Conservation (phyloP, 2,797 vertebrate genomes). For the Champsocephalus gunnari region DNA sequence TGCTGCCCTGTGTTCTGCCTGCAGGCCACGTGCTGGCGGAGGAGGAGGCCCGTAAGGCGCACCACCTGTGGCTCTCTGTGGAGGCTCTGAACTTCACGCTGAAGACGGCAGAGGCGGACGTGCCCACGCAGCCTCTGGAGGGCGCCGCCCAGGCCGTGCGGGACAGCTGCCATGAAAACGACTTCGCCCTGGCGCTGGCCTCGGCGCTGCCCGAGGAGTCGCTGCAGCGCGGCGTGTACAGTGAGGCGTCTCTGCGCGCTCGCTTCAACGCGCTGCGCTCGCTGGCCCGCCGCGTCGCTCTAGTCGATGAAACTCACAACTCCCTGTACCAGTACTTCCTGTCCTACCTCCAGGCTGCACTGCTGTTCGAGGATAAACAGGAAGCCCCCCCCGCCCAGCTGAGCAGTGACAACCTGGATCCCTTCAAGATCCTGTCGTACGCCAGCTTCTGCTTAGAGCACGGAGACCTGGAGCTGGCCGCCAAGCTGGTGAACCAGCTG, state of each 20-base stretch:
- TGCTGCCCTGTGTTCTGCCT: not conserved
- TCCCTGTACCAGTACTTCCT: constrained; percentile 97
- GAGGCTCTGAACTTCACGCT: constrained; percentile 91
- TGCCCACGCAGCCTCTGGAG: constrained; percentile 87
- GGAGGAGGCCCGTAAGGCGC: constrained; percentile 92
- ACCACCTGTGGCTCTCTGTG: constrained; percentile 95
- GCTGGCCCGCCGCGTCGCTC: constrained; percentile 91
- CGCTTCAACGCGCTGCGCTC: constrained; percentile 90
- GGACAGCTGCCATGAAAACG: constrained; percentile 86
- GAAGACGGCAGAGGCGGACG: constrained; percentile 82
- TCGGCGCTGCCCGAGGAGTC: constrained; percentile 90
- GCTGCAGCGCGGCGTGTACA: constrained; percentile 91
- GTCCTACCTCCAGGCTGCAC: constrained; percentile 93
- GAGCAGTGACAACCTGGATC: constrained; percentile 87
- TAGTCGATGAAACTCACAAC: constrained; percentile 94
- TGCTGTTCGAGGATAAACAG: constrained; percentile 89
- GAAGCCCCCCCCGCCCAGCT: constrained; percentile 89
- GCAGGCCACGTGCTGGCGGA: constrained; percentile 93
- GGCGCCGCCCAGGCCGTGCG: constrained; percentile 85
- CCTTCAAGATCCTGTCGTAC: constrained; percentile 93
- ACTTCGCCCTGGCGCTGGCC: constrained; percentile 89
- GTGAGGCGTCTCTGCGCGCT: constrained; percentile 91
- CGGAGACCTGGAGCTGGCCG: constrained; percentile 95
- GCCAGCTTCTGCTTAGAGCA: constrained; percentile 94
- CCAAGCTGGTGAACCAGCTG: constrained; percentile 96